Evolutionary conservation across 2,113 vertebrate species (phyloP).

Genomic region (Passer domesticus): DNA sequence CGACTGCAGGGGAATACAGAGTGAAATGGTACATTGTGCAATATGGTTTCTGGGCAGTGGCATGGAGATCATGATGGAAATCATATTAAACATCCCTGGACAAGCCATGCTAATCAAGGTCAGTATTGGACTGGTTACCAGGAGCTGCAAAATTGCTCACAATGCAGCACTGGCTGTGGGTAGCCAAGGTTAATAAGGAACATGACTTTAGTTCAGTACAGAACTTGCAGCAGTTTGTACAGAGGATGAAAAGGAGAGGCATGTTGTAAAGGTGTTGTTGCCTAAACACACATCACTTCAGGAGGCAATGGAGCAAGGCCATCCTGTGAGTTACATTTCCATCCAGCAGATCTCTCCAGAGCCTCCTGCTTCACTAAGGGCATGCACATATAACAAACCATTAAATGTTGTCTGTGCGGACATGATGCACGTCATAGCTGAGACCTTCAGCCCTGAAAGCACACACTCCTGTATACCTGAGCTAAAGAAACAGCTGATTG

Average conservation of each 20-base stretch:
- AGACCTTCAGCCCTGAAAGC: not conserved
- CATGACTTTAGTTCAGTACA: not conserved
- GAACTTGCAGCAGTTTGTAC: slow-evolving; percentile 6
- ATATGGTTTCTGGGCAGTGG: not conserved
- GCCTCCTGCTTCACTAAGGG: not conserved
- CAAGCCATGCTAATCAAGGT: not conserved
- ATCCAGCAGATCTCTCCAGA: not conserved
- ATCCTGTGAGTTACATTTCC: not conserved
- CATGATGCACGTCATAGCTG: not conserved
- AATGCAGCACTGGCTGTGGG: not conserved
- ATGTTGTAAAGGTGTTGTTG: not conserved
- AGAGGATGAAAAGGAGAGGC: not conserved
- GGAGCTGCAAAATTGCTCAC: slow-evolving; percentile 2
- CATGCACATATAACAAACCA: not conserved
- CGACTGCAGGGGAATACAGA: not conserved
- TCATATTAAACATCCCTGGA: not conserved
- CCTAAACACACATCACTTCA: not conserved
- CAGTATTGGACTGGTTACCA: not conserved
- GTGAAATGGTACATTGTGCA: not conserved
- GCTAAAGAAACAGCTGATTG: slow-evolving; percentile 16
- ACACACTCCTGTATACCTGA: slow-evolving; percentile 25
- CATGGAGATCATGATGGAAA: not conserved
- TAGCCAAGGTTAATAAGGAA: slow-evolving; percentile 5
- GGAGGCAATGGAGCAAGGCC: not conserved
- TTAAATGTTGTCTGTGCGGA: not conserved